Evolutionary conservation across 2,797 vertebrate species (phyloP), one percentile per base, ranked within the genome.

Genomic region (Typhlichthys subterraneus): DNA sequence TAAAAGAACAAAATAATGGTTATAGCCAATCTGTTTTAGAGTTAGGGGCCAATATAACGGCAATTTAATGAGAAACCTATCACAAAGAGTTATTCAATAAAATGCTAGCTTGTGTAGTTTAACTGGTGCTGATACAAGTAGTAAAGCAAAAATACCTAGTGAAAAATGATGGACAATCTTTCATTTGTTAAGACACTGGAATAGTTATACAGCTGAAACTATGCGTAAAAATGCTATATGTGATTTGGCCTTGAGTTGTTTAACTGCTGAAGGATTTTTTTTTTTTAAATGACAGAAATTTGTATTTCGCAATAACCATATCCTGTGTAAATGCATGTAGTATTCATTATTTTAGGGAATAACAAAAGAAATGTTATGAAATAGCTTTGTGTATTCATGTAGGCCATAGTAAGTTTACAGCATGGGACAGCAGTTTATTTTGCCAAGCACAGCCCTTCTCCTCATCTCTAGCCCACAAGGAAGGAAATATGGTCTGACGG

Each of bases 401-500:
- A 42, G 38, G 38, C 38, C 7, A 42, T 42, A 42, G 9, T 42
- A 42, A 8, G 38, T 42, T 42, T 42, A 29, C 23, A 29, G 38
- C 9, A 42, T 8, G 53, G 53, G 12, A 42, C 9, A 57, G 0
- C 8, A 62, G 45, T 0, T 5, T 67, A 42, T 1, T 66, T 11
- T 5, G n/a, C 9, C 0, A 38, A 56, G 33, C 19, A 38, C 31
- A 10, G 1, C 2, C 46, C 29, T 64, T 73, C 12, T 57, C 33
- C 45, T 19, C 38, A 12, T n/a, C 50, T 61, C 45, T 19, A 15
- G 10, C 54, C 64, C 11, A 65, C 45, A 63, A 70, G 80, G 85
- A 88, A 88, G 89, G 87, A 90, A 87, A 68, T 70, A 64, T 58
- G 60, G 57, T 29, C 4, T 11, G 58, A 12, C 59, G 45, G 58